Conservation (phyloP, 2,888 invertebrate species). For the Sicus ferrugineus region DNA sequence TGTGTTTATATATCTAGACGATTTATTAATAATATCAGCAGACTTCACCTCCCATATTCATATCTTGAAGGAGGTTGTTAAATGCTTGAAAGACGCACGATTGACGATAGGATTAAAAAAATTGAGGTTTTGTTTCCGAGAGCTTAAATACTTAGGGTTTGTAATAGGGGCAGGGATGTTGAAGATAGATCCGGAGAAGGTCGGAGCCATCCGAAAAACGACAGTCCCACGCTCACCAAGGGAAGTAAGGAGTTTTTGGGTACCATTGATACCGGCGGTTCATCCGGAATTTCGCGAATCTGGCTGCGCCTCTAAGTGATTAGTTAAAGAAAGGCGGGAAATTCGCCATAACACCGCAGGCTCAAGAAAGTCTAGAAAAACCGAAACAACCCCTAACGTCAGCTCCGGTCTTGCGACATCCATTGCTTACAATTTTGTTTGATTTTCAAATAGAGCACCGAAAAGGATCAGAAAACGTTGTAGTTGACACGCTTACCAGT, state of each 20-base stretch:
- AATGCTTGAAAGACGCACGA: slow-evolving; percentile 25
- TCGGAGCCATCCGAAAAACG: slow-evolving; percentile 22
- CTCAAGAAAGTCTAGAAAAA: background rate
- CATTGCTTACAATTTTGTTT: too few relatives aligned
- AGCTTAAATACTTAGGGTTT: slow-evolving; percentile 31
- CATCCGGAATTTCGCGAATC: slow-evolving; percentile 8
- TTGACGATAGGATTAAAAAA: slow-evolving; percentile 38
- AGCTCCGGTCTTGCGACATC: slow-evolving; percentile 7
- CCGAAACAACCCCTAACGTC: slow-evolving; percentile 13
- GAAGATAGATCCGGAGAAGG: slow-evolving; percentile 28
- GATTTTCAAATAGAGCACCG: slow-evolving; percentile 1
- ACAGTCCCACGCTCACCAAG: slow-evolving; percentile 14
- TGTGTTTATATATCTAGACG: slow-evolving; percentile 39
- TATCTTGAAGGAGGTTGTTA: slow-evolving; percentile 22
- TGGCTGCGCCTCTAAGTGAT: slow-evolving; percentile 22
- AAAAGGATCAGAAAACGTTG: slow-evolving; percentile 5
- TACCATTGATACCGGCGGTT: slow-evolving; percentile 26
- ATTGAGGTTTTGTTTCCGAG: slow-evolving; percentile 35
- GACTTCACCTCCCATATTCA: slow-evolving; percentile 34
- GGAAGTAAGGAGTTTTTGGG: slow-evolving; percentile 29
- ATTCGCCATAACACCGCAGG: slow-evolving; percentile 29
- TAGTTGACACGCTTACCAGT: background rate
- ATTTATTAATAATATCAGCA: slow-evolving; percentile 29
- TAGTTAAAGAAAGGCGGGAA: slow-evolving; percentile 15
- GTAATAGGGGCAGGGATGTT: slow-evolving; percentile 28